Base-by-base conservation (phyloP, 2,888 invertebrate genomes). In the Leuctra nigra region DNA sequence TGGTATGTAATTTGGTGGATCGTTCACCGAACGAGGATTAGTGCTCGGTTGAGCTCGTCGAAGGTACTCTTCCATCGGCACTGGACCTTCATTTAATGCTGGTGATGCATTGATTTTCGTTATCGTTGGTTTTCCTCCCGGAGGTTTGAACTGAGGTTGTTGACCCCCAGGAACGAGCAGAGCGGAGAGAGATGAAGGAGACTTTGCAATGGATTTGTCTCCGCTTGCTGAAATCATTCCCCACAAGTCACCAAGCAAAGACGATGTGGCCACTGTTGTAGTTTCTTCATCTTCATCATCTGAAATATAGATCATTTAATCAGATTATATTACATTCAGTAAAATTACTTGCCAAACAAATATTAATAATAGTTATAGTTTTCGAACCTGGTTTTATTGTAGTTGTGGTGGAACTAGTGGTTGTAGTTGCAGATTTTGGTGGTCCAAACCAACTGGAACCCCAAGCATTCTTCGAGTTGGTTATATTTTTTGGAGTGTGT, bases 161-260 rank as follows among this genome's bases (percentile, higher is more conserved):
- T 77, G 76, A 1, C 77, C 79, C 14, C 78, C 83, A 29, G 85
- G 84, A 48, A 80, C 73, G 47, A 85, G 68, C 24, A 85, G 72
- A 20, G 84, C 80, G 22, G 85, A 82, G 18, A 84, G 68, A 20
- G 84, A 79, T 1, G 75, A 73, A 4, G 55, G 68, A 62, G 33
- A 65, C 77, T 75, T 46, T 76, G 46, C 24, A 13, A 50, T 33
- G 11, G 36, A 22, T 18, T 41, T 16, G 6, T 36, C 38, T 1
- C 50, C 50, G 33, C 50, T 18, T 4, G 50, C 50, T 72, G 68
- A 72, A 61, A 54, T 61, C 44, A 61, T 61, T 47, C 58, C 58
- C 58, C 59, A 54, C 14, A 56, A 23, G 35, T 56, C 39, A 33
- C 48, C 41, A 13, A 56, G 54, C 22, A 56, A 16, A 1, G 54